Evolutionary conservation across 1,140 invertebrate genomes (phyloP).

Genomic region (Nasonia giraulti): DNA sequence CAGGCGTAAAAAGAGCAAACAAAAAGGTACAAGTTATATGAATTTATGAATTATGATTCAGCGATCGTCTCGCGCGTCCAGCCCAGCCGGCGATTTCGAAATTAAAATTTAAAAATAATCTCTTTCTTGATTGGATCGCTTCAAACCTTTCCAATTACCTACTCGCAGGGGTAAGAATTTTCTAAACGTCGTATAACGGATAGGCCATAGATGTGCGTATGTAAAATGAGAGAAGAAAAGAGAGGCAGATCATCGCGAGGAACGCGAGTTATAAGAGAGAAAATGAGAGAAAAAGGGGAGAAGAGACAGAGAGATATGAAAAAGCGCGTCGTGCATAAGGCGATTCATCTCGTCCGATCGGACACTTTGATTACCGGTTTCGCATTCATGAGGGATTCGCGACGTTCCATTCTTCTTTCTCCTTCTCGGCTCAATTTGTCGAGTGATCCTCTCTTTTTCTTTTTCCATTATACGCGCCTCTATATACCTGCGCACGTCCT

Average conservation of each 20-base stretch:
- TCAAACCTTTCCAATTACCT: slow-evolving; percentile 10
- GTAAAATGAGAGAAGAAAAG: slow-evolving; percentile 31
- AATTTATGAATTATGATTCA: not conserved
- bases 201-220: not conserved
- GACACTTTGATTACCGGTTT: slow-evolving; percentile 73
- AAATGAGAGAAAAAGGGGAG: slow-evolving; percentile 2
- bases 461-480: slow-evolving; percentile 30
- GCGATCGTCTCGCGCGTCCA: not conserved
- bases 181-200: not conserved
- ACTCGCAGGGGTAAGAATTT: not conserved
- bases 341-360: slow-evolving; percentile 70
- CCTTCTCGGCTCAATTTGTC: slow-evolving; percentile 52
- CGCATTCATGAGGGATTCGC: slow-evolving; percentile 66
- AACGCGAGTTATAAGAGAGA: slow-evolving; percentile 18
- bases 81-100: not conserved
- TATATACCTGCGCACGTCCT: slow-evolving; percentile 2
- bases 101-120: slow-evolving; percentile 12
- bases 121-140: not conserved
- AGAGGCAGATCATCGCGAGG: slow-evolving; percentile 33
- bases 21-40: not conserved
- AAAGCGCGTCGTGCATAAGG: slow-evolving; percentile 55
- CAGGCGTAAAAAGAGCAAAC: not conserved
- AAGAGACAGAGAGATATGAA: slow-evolving; percentile 22
- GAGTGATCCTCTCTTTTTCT: slow-evolving; percentile 44
- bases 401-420: slow-evolving; percentile 54